Conservation (phyloP, 2,888 invertebrate species). For the Cephus spinipes region DNA sequence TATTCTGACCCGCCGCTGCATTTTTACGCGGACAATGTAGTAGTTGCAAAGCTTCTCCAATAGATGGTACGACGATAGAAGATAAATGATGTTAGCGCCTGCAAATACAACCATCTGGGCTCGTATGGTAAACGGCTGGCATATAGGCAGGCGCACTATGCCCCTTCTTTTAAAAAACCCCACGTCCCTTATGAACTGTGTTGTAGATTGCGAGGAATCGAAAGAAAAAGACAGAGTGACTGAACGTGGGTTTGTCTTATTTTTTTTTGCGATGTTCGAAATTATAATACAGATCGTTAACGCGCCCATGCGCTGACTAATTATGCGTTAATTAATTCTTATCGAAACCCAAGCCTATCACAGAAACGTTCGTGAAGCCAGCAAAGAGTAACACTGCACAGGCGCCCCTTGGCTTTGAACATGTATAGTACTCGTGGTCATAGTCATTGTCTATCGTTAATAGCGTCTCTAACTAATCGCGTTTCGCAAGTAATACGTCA, state of each 20-base stretch:
- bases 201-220: not conserved
- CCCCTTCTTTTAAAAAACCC: not conserved
- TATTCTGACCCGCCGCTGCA: not conserved
- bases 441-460: not conserved
- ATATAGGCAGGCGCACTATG: not conserved
- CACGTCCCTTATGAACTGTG: not conserved
- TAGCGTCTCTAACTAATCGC: not conserved
- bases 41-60: not conserved
- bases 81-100: not conserved
- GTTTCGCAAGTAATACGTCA: not conserved
- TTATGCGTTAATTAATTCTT: not conserved
- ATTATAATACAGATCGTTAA: not conserved
- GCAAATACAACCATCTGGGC: not conserved
- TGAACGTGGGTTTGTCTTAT: not conserved
- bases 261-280: not conserved
- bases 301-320: not conserved
- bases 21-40: not conserved
- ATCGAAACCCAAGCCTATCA: not conserved
- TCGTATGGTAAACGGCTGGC: not conserved
- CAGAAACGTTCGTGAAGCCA: not conserved
- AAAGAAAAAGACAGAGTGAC: not conserved
- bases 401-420: not conserved
- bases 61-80: not conserved
- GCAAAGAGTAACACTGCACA: not conserved
- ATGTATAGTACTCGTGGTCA: not conserved